phyloP scores from a whole-genome alignment of 2,113 vertebrate genomes.

The Sclerurus mexicanus region DNA sequence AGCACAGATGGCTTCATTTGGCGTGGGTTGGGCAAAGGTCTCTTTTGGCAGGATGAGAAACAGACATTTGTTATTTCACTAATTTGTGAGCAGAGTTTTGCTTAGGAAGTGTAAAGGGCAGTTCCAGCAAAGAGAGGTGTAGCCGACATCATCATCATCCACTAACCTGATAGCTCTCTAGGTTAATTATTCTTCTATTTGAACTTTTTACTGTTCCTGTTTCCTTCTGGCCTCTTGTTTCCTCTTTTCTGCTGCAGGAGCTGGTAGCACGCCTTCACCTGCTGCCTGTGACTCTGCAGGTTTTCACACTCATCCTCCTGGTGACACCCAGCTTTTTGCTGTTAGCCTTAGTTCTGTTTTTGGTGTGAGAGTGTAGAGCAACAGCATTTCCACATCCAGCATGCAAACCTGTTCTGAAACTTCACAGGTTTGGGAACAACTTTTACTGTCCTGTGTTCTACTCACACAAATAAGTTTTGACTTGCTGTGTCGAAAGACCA shows the following conservation, averaged over 20 bases:
- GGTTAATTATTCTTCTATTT: background rate
- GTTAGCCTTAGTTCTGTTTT: background rate
- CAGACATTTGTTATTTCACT: background rate
- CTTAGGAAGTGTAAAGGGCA: background rate
- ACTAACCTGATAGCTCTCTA: background rate
- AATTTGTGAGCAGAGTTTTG: background rate
- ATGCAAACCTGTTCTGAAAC: background rate
- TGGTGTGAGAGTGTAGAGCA: accelerated
- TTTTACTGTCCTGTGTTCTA: background rate
- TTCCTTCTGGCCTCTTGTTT: background rate
- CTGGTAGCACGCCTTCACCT: background rate
- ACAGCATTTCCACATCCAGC: background rate
- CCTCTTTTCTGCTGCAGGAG: background rate
- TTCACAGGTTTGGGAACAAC: background rate
- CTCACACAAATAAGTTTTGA: background rate
- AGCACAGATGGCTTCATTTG: background rate
- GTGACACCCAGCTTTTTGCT: background rate
- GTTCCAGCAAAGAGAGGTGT: background rate
- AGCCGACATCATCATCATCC: background rate
- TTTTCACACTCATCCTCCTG: background rate
- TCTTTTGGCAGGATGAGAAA: background rate
- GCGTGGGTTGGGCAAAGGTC: accelerated
- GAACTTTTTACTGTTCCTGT: background rate
- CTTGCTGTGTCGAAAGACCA: background rate
- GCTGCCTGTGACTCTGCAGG: accelerated